Conservation (phyloP, 2,113 vertebrate species). For the Tyto alba region DNA sequence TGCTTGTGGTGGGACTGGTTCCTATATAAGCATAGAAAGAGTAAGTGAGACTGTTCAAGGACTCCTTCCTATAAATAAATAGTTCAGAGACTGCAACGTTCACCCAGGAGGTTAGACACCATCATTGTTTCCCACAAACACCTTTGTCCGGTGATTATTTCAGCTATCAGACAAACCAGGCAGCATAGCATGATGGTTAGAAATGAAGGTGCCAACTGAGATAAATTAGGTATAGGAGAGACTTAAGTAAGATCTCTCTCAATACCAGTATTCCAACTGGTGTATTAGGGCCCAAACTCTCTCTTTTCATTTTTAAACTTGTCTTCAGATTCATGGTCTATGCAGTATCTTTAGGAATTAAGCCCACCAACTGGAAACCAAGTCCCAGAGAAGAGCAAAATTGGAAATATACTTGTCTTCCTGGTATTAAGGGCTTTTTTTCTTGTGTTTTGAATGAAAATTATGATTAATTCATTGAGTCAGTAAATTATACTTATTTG, state of each 20-base stretch:
- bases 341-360: background rate
- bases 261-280: background rate
- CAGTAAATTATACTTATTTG: background rate
- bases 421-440: background rate
- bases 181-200: background rate
- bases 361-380: background rate
- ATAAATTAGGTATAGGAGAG: background rate
- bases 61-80: background rate
- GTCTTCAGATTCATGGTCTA: background rate
- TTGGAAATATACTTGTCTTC: background rate
- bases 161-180: background rate
- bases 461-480: background rate
- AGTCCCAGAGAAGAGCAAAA: background rate
- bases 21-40: background rate
- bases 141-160: background rate
- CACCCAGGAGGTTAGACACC: rapidly evolving
- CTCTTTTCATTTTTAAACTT: background rate
- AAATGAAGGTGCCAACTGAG: background rate
- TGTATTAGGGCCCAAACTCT: background rate
- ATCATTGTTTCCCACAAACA: background rate
- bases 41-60: background rate
- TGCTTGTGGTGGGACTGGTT: background rate
- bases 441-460: background rate
- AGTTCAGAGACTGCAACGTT: background rate
- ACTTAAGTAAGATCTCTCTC: background rate